A percentile compares a stretch with the other conserved stretches of the same genome.
Conservation (phyloP, 2,888 invertebrate genomes). For the Stenotaenia linearis region DNA sequence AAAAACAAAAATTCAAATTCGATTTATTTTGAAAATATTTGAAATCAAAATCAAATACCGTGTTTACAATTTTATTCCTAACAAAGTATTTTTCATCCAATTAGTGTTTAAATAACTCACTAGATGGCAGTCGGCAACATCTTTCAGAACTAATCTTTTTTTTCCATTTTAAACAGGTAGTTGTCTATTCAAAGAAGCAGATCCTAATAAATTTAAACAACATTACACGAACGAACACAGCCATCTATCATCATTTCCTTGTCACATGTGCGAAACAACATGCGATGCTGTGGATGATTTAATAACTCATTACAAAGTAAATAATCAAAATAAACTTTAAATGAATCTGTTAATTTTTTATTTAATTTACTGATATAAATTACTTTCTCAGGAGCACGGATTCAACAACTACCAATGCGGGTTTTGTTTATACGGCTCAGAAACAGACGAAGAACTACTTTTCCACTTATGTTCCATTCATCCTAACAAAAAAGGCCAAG, state of each 20-base stretch:
- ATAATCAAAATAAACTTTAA: neutral
- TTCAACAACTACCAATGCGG: conserved; percentile 51
- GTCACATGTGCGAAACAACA: neutral
- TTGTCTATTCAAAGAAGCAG: conserved; percentile 24
- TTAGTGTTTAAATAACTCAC: too few species aligned
- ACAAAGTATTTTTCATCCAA: too few species aligned
- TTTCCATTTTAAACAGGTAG: neutral
- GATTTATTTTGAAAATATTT: too few species aligned
- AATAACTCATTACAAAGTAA: conserved; percentile 28
- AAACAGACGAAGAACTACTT: conserved; percentile 47
- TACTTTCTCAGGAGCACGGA: conserved; percentile 29
- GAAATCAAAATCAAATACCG: too few species aligned
- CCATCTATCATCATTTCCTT: conserved; percentile 14
- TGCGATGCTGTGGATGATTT: neutral
- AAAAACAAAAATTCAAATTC: too few species aligned
- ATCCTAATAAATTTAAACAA: conserved; percentile 26
- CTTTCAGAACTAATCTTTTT: neutral
- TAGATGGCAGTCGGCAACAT: neutral
- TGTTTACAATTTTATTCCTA: too few species aligned
- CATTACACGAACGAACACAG: conserved; percentile 6
- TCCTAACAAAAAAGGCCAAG: conserved; percentile 39
- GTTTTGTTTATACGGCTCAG: conserved; percentile 51
- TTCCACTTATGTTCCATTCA: conserved; percentile 49
- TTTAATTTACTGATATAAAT: neutral
- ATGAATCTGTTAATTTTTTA: neutral